Evolutionary conservation across 2,113 vertebrate species (phyloP), one percentile per base, ranked within the genome.

Genomic region (Antigone vipio): DNA sequence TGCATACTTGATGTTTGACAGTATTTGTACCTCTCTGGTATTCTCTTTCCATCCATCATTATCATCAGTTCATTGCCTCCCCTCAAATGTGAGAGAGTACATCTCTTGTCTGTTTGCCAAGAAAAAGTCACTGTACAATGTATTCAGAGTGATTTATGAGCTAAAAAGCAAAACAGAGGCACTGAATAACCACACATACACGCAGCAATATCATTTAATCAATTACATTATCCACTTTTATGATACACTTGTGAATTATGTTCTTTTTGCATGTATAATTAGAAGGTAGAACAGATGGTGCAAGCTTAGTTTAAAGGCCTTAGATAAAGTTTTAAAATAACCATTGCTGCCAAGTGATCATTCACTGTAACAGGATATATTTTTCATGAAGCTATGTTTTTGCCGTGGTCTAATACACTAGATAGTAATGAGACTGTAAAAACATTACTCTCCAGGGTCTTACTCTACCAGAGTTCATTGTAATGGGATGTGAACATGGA

Each of bases 251-350:
- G 88, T 89, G 95, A 96, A 79, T 97, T 95, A 92, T 73, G 76
- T 91, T 95, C 68, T 75, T 92, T 91, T 94, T 95, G 95, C 71
- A 85, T 92, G 88, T 95, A 96, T 96, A 97, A 95, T 95, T 95
- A 91, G 93, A 85, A 96, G 67, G 89, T 55, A 92, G 94, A 95
- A 92, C 95, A 97, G 92, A 96, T 97, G 90, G 97, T 69, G 68
- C 94, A 96, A 93, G 49, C 83, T 95, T 91, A 91, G 76, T 90
- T 92, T 95, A 97, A 91, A 96, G 67, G 66, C 74, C 87, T 84
- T 73, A 96, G 76, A 94, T 85, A 85, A 92, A 88, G 77, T 89
- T 94, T 85, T 96, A 96, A 95, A 96, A 92, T 93, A 96, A 94
- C n/a, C 56, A 69, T 52, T 84, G 83, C 90, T 97, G 93, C 80